These are phyloP conservation scores for Leptopilina myrica DNA, from an alignment of 2,888 invertebrate species.

Conservation along the genomic window DNA sequence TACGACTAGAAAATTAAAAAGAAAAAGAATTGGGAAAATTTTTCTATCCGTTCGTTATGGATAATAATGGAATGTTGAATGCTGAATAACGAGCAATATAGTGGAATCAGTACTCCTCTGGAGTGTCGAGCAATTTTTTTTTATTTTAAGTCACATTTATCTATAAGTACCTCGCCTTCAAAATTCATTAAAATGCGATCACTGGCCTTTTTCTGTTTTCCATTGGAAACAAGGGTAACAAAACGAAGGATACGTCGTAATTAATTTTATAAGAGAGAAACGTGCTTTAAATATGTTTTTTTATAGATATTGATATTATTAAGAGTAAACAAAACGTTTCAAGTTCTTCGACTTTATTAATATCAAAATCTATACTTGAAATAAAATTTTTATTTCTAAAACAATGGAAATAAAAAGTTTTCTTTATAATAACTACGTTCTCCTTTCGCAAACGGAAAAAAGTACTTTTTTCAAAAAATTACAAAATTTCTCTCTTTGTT, in stretches of 20 bases:
- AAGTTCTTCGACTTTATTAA: too few relatives aligned
- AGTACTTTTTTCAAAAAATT: background rate
- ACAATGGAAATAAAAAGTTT: too few relatives aligned
- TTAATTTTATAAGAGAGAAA: background rate
- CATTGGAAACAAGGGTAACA: slow-evolving; percentile 62
- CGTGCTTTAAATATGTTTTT: too few relatives aligned
- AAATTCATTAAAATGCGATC: slow-evolving; percentile 48
- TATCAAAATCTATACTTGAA: too few relatives aligned
- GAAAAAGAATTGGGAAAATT: too few relatives aligned
- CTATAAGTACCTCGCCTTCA: slow-evolving; percentile 65
- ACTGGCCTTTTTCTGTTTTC: slow-evolving; percentile 65
- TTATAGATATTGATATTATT: too few relatives aligned
- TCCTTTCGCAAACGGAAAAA: too few relatives aligned
- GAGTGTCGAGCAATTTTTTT: slow-evolving; percentile 57
- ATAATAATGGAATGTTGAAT: slow-evolving; percentile 64
- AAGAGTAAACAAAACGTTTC: too few relatives aligned
- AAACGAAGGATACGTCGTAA: slow-evolving; percentile 61
- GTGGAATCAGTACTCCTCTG: slow-evolving; percentile 68
- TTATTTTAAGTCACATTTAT: slow-evolving; percentile 61
- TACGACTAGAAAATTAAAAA: too few relatives aligned
- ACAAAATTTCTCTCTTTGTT: background rate
- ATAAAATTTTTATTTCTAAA: too few relatives aligned
- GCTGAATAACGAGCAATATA: slow-evolving; percentile 61
- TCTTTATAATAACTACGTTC: too few relatives aligned
- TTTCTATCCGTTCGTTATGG: slow-evolving; percentile 8